Evolutionary conservation across 2,888 invertebrate genomes (phyloP).

Genomic region (Andrena trimmerana): DNA sequence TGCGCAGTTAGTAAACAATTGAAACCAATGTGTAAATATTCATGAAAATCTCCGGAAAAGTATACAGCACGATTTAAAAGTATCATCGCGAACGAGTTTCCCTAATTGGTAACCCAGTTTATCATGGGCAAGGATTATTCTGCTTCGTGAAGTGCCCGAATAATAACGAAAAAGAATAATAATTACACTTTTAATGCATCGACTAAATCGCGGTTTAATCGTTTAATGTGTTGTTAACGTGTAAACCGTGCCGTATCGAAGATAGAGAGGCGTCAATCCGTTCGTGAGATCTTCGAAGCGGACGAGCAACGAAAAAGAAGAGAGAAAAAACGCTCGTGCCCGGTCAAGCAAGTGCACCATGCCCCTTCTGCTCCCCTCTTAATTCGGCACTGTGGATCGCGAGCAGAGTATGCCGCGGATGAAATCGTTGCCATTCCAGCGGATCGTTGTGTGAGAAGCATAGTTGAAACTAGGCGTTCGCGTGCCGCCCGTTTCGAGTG

Average conservation of each 20-base stretch:
- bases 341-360: slow-evolving; percentile 40
- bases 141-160: neutral
- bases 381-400: slow-evolving; percentile 61
- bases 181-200: too few species aligned
- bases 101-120: neutral
- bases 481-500: slow-evolving; percentile 37
- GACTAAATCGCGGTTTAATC: neutral
- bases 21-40: neutral
- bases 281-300: neutral
- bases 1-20: too few species aligned
- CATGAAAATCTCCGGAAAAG: neutral
- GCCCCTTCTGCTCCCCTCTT: slow-evolving; percentile 54
- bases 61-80: neutral
- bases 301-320: neutral
- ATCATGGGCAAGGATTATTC: neutral
- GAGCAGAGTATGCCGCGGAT: slow-evolving; percentile 61
- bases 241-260: neutral
- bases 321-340: neutral
- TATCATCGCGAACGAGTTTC: neutral
- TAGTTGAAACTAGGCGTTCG: slow-evolving; percentile 64
- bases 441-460: slow-evolving; percentile 65
- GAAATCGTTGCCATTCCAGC: slow-evolving; percentile 74
- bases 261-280: slow-evolving; percentile 15
- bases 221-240: neutral
- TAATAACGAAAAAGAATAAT: neutral